phyloP scores from a whole-genome alignment of 1,140 invertebrate species.

The Monomorium pharaonis region DNA sequence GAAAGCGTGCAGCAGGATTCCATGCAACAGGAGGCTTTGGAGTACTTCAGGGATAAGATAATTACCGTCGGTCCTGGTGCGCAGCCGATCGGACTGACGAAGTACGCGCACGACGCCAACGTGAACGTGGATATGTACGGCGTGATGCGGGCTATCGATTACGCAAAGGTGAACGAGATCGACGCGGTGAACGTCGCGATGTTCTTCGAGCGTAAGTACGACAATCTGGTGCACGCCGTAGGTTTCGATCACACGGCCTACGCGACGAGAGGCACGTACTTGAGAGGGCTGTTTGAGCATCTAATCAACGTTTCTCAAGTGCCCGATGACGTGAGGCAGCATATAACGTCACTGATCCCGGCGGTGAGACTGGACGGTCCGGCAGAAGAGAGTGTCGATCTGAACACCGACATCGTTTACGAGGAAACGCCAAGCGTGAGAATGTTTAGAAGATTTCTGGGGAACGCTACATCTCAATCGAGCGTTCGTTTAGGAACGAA shows the following conservation, averaged over 20 bases:
- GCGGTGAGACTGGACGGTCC: slow-evolving; percentile 20
- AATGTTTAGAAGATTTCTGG: neutral
- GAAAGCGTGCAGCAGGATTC: slow-evolving; percentile 43
- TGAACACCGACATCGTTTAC: slow-evolving; percentile 35
- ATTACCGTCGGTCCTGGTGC: neutral
- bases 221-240: slow-evolving; percentile 28
- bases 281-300: slow-evolving; percentile 40
- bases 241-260: slow-evolving; percentile 49
- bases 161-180: neutral
- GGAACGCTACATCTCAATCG: neutral
- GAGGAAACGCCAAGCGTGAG: neutral
- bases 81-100: slow-evolving; percentile 53
- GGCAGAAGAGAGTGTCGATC: slow-evolving; percentile 37
- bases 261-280: slow-evolving; percentile 48
- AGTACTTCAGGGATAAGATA: slow-evolving; percentile 45
- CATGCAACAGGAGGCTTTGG: slow-evolving; percentile 46
- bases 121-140: slow-evolving; percentile 41
- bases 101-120: neutral
- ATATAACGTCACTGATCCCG: neutral
- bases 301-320: slow-evolving; percentile 17
- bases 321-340: slow-evolving; percentile 18
- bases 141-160: slow-evolving; percentile 43
- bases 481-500: neutral
- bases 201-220: slow-evolving; percentile 49
- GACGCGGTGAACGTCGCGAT: slow-evolving; percentile 16